Evolutionary conservation across 2,113 vertebrate species (phyloP), one percentile per base, ranked within the genome.

Genomic region (Sigmodon hispidus): DNA sequence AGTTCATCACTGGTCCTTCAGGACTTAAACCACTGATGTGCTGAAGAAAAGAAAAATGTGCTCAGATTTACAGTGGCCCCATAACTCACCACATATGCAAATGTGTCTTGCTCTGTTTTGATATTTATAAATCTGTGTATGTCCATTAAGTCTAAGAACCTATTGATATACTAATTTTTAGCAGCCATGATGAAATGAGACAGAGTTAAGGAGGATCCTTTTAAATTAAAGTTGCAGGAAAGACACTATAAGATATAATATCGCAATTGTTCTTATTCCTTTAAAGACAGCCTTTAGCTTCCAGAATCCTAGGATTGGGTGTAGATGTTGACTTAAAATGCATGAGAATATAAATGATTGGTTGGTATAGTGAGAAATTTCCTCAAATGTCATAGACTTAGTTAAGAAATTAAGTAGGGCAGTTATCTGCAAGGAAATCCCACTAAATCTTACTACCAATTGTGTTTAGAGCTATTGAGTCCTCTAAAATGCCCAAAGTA

Each of bases 321-420:
- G 55, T 70, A 90, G 15, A 76, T 79, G 45, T 34, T 94, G n/a
- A 88, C 88, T 83, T 75, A 36, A n/a, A 21, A 61, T 91, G 40
- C 57, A 70, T 92, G 52, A 34, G 76, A 95, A 92, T 92, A 52
- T 8, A 76, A 91, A 67, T 29, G 93, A 67, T 50, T 87, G 9
- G 3, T 85, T 89, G 13, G 0, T 87, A 83, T 85, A 31, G 63
- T 87, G 36, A 17, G 40, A 50, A 92, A 67, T 92, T 76, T 89
- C 24, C 26, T 88, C 83, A 92, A 92, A 89, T 55, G 52, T n/a
- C 40, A 93, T 93, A 93, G 55, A 69, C 17, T 7, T 72, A 94
- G 29, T 83, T 96, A 77, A 91, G 72, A 87, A 90, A 94, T 95
- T 87, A 86, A 96, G 40, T 34, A 29, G 45, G 73, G 19, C 7